Evolutionary conservation across 2,888 invertebrate genomes (phyloP).

Genomic region (Xiphydria camelus): DNA sequence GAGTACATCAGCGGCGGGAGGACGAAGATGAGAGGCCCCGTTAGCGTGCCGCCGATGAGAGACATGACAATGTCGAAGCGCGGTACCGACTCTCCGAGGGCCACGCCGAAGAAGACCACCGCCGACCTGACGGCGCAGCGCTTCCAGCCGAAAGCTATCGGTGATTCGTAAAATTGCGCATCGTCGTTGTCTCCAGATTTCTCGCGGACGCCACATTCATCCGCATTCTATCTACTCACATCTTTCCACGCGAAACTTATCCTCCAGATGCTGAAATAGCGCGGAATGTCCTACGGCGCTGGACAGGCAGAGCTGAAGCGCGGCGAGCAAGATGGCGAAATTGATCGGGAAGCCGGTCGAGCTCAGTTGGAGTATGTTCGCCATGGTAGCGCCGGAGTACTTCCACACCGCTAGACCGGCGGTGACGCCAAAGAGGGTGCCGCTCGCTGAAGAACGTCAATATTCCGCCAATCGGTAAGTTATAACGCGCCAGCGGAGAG

Average conservation of each 20-base stretch:
- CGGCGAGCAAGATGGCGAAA: conserved; percentile 73
- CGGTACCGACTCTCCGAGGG: conserved; percentile 81
- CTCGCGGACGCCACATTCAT: no score
- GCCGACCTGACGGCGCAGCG: conserved; percentile 73
- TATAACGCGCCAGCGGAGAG: neutral
- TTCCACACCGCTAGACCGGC: conserved; percentile 66
- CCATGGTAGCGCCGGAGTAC: conserved; percentile 67
- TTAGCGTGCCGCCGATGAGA: conserved; percentile 81
- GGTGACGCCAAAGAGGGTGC: conserved; percentile 68
- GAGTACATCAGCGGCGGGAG: conserved; percentile 82
- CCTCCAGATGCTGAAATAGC: conserved; percentile 82
- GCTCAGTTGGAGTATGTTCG: conserved; percentile 70
- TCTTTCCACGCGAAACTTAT: conserved; percentile 72
- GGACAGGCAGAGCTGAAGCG: conserved; percentile 76
- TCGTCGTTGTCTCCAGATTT: no score
- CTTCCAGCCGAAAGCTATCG: conserved; percentile 77
- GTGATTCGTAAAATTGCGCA: no score
- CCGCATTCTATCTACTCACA: conserved; percentile 65
- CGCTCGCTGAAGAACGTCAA: conserved; percentile 60
- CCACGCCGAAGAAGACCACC: conserved; percentile 71
- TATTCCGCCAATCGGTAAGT: neutral
- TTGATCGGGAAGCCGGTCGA: conserved; percentile 68
- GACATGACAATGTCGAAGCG: conserved; percentile 86
- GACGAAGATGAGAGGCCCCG: conserved; percentile 82
- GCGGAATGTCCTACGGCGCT: conserved; percentile 79